Percentiles rank a stretch among this genome's conserved stretches.
Evolutionary conservation across 2,797 vertebrate genomes (phyloP).

Genomic region (Hypotaenidia okinawae): DNA sequence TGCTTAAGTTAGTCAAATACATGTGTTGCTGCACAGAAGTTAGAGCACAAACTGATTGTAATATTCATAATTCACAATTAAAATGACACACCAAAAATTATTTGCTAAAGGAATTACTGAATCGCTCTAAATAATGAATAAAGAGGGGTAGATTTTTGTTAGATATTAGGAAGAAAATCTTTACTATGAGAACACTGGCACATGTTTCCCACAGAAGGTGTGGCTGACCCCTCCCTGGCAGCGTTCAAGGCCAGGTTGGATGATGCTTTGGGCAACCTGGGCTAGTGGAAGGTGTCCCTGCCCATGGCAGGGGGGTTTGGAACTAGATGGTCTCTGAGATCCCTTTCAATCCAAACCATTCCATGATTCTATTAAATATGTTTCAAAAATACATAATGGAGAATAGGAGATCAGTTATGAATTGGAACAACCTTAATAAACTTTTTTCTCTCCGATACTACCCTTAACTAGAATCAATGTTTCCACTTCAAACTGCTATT

Average conservation of each 20-base stretch:
- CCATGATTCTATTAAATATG: background rate
- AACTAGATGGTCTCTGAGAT: no score
- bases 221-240: no score
- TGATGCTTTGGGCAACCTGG: no score
- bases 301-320: no score
- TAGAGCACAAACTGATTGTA: constrained; percentile 45
- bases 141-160: no score
- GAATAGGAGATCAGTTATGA: background rate
- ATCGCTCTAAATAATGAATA: constrained; percentile 63
- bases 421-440: background rate
- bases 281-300: no score
- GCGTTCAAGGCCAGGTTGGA: no score
- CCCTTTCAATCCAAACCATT: no score
- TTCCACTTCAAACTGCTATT: background rate
- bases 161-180: no score
- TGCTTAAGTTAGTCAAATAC: constrained; percentile 43
- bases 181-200: no score
- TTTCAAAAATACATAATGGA: background rate
- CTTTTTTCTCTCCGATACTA: background rate
- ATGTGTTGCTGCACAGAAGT: background rate
- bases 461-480: background rate
- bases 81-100: constrained; percentile 18
- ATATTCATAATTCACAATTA: constrained; percentile 61
- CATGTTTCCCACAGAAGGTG: no score
- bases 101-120: constrained; percentile 45